Percentiles rank a stretch among this genome's conserved stretches.
Evolutionary conservation across 2,113 vertebrate genomes (phyloP).

Genomic region (Coptodon rendalli): DNA sequence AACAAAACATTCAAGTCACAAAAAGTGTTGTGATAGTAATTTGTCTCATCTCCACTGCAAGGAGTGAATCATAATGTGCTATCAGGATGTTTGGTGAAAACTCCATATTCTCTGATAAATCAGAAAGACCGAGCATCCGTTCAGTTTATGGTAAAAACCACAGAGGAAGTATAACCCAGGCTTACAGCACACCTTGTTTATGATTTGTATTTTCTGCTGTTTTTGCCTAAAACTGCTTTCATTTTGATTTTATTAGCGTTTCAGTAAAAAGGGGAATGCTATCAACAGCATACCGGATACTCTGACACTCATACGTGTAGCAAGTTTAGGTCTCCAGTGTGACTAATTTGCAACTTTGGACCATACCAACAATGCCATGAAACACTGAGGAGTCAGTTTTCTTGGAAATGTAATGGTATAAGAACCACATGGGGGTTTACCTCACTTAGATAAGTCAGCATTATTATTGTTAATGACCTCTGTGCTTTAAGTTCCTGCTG

Average conservation of each 20-base stretch:
- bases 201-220: not conserved
- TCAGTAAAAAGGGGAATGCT: not conserved
- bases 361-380: not conserved
- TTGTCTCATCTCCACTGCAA: not conserved
- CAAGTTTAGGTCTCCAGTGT: not conserved
- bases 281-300: not conserved
- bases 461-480: not conserved
- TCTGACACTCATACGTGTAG: not conserved
- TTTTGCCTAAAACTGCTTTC: not conserved
- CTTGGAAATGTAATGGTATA: not conserved
- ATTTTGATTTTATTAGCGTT: not conserved
- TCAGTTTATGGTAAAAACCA: not conserved
- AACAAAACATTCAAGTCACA: not conserved
- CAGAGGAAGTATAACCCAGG: not conserved
- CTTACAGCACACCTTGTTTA: not conserved
- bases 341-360: not conserved
- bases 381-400: not conserved
- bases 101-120: not conserved
- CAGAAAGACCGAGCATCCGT: not conserved
- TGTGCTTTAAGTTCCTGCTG: not conserved
- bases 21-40: not conserved
- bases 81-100: not conserved
- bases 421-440: not conserved
- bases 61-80: not conserved
- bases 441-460: not conserved